Evolutionary conservation across 1,140 invertebrate genomes (phyloP), one percentile per base, ranked within the genome.

Genomic region (Caenorhabditis elegans): DNA sequence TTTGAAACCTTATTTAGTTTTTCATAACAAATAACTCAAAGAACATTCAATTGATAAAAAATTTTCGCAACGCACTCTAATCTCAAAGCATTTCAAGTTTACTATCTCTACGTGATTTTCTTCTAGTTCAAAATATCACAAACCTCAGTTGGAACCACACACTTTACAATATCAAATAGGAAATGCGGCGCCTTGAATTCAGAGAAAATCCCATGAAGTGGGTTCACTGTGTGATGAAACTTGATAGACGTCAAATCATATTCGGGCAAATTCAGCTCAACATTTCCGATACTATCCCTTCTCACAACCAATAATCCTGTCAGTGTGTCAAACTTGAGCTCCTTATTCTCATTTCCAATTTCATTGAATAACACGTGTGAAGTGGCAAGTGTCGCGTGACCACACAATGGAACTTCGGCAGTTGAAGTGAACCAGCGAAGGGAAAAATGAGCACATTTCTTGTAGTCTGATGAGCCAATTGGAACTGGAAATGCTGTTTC

Each of bases 351-450:
- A 39, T 70, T 70, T 43, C 88, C 84, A 48, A 79, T 39, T 78
- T 83, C 80, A 60, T 88, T 82, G 80, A 91, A 90, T 15, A 93
- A 79, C 0, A 91, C 90, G 28, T 91, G 90, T 10, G 92, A 89
- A 4, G 92, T 89, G 0, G 92, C 92, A 10, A 93, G 82, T 0
- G 93, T 93, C 13, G 92, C 92, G 87, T 93, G 92, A 15, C 93
- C 93, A 90, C 93, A 93, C 4, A 93, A 86, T 17, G 89, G 83
- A 2, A 93, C 92, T 88, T 93, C 92, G 79, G 86, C 90, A 4
- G 89, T 90, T 28, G 93, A 92, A 3, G 93, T 93, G 86, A 93
- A 93, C 93, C 92, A 93, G 17, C 92, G 89, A 2, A 93, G 86
- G 2, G 78, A 82, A 85, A 92, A 92, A 36, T 76, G 60, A 31